phyloP scores from a whole-genome alignment of 1,140 invertebrate genomes.

The Liolophura sinensis region DNA sequence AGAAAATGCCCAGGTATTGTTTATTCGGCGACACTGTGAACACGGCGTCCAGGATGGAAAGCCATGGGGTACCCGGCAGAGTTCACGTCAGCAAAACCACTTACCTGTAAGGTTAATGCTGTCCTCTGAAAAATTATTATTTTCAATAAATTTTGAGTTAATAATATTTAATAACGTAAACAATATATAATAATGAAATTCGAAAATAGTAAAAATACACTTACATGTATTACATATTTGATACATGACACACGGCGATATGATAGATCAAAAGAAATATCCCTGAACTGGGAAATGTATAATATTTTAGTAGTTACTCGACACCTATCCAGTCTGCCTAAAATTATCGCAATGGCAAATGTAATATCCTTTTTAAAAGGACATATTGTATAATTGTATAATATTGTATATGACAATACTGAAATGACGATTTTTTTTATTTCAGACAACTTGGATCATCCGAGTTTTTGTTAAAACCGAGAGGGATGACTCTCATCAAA shows the following conservation, averaged over 20 bases:
- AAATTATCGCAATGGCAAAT: neutral
- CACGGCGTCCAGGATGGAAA: conserved; percentile 33
- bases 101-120: conserved; percentile 9
- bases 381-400: neutral
- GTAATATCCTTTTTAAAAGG: neutral
- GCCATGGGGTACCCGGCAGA: conserved; percentile 19
- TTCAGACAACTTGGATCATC: neutral
- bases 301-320: too few relatives aligned
- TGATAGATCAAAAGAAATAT: too few relatives aligned
- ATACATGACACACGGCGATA: too few relatives aligned
- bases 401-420: neutral
- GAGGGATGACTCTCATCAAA: neutral
- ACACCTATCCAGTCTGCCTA: neutral
- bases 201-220: too few relatives aligned
- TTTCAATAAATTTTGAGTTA: neutral
- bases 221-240: too few relatives aligned
- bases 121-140: neutral
- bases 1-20: conserved; percentile 33
- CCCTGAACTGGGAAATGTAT: too few relatives aligned
- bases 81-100: conserved; percentile 16
- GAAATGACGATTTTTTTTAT: neutral
- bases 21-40: conserved; percentile 35
- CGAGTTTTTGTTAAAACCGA: neutral
- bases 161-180: too few relatives aligned
- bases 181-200: too few relatives aligned